Evolutionary conservation across 2,113 vertebrate genomes (phyloP).

Genomic region (Sebastes schlegelii): DNA sequence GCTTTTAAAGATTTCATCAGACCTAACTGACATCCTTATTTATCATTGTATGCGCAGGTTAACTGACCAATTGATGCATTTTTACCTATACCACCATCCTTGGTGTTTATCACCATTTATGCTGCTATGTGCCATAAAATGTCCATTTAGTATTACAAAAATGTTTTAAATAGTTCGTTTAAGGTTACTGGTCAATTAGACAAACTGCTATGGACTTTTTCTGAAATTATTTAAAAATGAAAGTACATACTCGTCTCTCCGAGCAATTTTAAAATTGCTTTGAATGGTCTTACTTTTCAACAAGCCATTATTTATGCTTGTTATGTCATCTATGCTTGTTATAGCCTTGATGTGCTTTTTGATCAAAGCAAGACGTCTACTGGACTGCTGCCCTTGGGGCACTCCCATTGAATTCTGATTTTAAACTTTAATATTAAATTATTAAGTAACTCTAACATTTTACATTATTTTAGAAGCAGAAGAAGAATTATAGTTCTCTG

Average conservation of each 20-base stretch:
- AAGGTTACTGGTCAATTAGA: conserved; percentile 10
- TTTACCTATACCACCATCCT: not conserved
- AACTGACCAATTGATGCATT: not conserved
- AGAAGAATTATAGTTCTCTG: not conserved
- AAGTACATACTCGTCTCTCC: not conserved
- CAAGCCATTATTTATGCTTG: not conserved
- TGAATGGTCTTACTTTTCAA: conserved; percentile 16
- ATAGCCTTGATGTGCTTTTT: conserved; percentile 27
- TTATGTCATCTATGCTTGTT: conserved; percentile 33
- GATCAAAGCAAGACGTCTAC: conserved; percentile 50
- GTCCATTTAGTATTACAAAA: not conserved
- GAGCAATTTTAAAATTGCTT: not conserved
- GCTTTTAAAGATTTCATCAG: not conserved
- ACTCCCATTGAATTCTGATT: conserved; percentile 20
- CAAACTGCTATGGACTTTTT: conserved; percentile 19
- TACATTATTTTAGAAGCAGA: conserved; percentile 8
- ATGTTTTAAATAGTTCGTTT: not conserved
- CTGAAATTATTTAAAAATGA: conserved; percentile 4
- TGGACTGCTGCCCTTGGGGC: conserved; percentile 18
- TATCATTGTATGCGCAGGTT: not conserved
- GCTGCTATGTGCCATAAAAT: not conserved
- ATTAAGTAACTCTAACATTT: conserved; percentile 1
- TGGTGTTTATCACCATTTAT: not conserved
- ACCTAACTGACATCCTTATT: not conserved
- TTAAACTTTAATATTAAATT: conserved; percentile 10